Evolutionary conservation across 2,797 vertebrate genomes (phyloP).

Genomic region (Sebastiscus tertius): DNA sequence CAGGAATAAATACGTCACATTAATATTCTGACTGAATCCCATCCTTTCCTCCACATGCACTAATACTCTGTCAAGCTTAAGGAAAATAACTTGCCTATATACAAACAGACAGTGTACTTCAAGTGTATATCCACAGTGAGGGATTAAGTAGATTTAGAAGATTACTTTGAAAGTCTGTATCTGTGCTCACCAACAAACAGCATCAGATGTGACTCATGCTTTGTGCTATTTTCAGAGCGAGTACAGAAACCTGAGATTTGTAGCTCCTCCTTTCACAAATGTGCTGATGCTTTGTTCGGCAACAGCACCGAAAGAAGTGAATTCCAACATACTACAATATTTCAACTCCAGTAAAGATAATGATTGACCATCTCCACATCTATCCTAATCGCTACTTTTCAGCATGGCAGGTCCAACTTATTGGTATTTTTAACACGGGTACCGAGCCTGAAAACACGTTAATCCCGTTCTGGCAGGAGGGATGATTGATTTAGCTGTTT

Average conservation of each 20-base stretch:
- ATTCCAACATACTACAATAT: not conserved
- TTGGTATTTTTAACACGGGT: not conserved
- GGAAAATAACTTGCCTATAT: not conserved
- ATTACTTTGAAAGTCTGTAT: conserved; percentile 43
- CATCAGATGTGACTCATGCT: not conserved
- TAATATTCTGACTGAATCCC: conserved; percentile 13
- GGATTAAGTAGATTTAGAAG: conserved; percentile 54
- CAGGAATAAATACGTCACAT: conserved; percentile 18
- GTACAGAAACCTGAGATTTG: conserved; percentile 3
- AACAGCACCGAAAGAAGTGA: not conserved
- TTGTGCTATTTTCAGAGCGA: conserved; percentile 8
- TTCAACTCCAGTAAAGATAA: not conserved
- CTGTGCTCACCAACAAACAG: conserved; percentile 10
- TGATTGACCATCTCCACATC: not conserved
- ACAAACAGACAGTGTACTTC: not conserved
- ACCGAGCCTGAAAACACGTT: not conserved
- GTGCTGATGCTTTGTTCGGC: not conserved
- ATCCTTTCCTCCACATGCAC: not conserved
- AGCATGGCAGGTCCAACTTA: not conserved
- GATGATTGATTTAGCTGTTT: conserved; percentile 3
- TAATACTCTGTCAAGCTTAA: not conserved
- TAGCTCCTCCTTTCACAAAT: not conserved
- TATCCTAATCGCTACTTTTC: not conserved
- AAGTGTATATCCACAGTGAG: not conserved
- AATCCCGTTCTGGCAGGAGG: not conserved